A percentile compares a stretch with the other conserved stretches of the same genome.
Conservation (phyloP, 1,140 invertebrate genomes). For the Brachionus plicatilis region DNA sequence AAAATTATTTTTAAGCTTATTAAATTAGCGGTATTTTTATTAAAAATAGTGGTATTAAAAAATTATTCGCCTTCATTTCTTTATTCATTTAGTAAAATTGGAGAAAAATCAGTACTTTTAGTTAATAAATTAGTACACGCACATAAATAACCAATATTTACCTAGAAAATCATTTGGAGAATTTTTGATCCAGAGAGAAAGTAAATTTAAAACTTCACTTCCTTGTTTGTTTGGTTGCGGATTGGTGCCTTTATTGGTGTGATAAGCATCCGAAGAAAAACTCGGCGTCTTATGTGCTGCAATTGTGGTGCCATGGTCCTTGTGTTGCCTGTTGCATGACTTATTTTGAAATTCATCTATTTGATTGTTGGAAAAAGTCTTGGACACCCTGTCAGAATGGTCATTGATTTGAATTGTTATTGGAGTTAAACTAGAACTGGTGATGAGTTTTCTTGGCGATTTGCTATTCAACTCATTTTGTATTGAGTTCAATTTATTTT, state of each 20-base stretch:
- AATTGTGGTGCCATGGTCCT: background rate
- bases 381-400: background rate
- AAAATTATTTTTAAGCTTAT: no score
- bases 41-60: no score
- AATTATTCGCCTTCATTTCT: no score
- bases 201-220: slow-evolving; percentile 7
- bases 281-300: background rate
- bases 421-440: slow-evolving; percentile 19
- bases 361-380: background rate
- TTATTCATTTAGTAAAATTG: no score
- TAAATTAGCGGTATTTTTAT: no score
- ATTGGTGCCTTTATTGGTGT: background rate
- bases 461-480: background rate
- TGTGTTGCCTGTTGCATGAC: background rate
- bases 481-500: background rate
- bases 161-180: slow-evolving; percentile 38
- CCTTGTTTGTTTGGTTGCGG: background rate
- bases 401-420: background rate
- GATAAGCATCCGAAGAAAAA: background rate
- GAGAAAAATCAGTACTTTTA: no score
- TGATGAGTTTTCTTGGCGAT: background rate
- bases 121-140: no score
- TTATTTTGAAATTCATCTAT: background rate
- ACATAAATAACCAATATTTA: no score
- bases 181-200: slow-evolving; percentile 29